These are phyloP conservation scores for Drosophila tristis DNA, from an alignment of 1,140 invertebrate species.

Conservation along the genomic window DNA sequence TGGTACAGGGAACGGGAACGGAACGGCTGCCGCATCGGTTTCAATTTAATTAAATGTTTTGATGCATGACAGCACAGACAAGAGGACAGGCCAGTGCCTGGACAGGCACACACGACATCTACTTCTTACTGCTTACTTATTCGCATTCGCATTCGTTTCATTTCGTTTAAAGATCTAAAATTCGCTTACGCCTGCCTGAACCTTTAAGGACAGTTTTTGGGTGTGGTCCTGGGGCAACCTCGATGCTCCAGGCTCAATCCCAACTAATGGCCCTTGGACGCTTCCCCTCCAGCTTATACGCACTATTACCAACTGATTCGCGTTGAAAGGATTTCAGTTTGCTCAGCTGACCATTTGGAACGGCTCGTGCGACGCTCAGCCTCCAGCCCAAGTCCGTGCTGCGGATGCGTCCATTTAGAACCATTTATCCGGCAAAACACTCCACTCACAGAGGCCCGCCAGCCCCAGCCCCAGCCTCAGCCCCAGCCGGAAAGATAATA, in stretches of 20 bases:
- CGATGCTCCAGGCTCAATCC: slow-evolving; percentile 26
- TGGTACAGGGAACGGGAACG: slow-evolving; percentile 16
- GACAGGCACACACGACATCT: slow-evolving; percentile 30
- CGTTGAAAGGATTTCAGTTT: slow-evolving; percentile 74
- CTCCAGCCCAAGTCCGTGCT: slow-evolving; percentile 12
- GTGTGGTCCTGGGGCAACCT: background rate
- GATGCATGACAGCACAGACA: slow-evolving; percentile 71
- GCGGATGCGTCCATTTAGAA: slow-evolving; percentile 48
- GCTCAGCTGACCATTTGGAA: slow-evolving; percentile 49
- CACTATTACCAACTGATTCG: slow-evolving; percentile 50
- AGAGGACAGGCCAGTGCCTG: slow-evolving; percentile 10
- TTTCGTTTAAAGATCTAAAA: slow-evolving; percentile 51
- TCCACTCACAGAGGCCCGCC: slow-evolving; percentile 16
- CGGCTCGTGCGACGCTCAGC: slow-evolving; percentile 13
- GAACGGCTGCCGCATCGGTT: slow-evolving; percentile 55
- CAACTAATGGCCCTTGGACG: slow-evolving; percentile 59
- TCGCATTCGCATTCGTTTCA: slow-evolving; percentile 46
- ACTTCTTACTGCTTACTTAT: slow-evolving; percentile 63
- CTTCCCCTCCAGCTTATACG: slow-evolving; percentile 31
- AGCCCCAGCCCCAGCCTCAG: slow-evolving; percentile 6
- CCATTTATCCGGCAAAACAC: slow-evolving; percentile 43
- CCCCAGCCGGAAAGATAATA: slow-evolving; percentile 24
- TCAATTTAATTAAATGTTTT: slow-evolving; percentile 82
- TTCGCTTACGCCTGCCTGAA: slow-evolving; percentile 56
- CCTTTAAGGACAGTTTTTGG: slow-evolving; percentile 27